These are phyloP conservation scores for Promerops cafer DNA, from an alignment of 2,113 vertebrate genomes.

Conservation along the genomic window DNA sequence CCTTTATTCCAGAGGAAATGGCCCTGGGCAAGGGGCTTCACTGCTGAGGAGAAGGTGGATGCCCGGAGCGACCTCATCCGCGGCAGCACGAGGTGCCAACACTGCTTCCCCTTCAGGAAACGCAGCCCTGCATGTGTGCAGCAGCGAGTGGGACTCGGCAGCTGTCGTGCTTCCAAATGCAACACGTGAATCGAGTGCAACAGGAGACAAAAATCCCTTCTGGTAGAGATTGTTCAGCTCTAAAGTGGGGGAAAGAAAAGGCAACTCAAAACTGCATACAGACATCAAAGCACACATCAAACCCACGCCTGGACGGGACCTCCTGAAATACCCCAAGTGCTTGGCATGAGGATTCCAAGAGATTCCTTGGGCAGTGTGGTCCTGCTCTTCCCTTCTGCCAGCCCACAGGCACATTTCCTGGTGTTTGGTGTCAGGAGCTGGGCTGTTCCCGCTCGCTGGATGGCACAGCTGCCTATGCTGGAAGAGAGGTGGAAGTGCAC, in stretches of 20 bases:
- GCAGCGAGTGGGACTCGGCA: neutral
- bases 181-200: neutral
- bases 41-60: neutral
- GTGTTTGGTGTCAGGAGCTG: neutral
- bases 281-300: neutral
- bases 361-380: neutral
- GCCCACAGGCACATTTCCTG: neutral
- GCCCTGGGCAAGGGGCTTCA: accelerated
- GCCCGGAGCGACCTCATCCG: neutral
- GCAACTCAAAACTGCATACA: neutral
- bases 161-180: neutral
- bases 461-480: neutral
- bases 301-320: neutral
- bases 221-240: neutral
- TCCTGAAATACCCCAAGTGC: neutral
- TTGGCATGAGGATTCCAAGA: neutral
- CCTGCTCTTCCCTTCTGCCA: neutral
- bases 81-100: accelerated
- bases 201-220: neutral
- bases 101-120: neutral
- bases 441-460: neutral
- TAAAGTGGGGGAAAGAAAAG: neutral
- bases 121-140: neutral
- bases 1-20: neutral
- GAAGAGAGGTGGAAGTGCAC: neutral